Evolutionary conservation across 2,888 invertebrate genomes (phyloP), one percentile per base, ranked within the genome.

Genomic region (Melanargia galathea): DNA sequence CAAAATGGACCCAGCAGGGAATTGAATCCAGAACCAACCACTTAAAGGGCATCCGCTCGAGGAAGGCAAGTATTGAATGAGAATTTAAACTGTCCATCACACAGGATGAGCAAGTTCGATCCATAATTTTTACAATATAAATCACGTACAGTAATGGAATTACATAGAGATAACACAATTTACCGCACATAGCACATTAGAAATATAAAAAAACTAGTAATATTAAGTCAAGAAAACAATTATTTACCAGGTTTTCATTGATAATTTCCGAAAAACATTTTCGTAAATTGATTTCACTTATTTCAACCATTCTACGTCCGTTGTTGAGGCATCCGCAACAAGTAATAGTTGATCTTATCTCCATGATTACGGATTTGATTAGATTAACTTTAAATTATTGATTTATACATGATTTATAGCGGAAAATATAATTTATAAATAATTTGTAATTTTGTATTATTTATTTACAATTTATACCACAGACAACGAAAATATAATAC

Each of bases 281-380:
- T 56, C 76, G 78, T 49, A 75, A 73, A 54, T 63, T 71, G 55
- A 59, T 71, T 30, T 82, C 76, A 0, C 77, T 69, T 4, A 87
- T 55, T 11, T 67, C 51, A 16, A 71, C 63, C 77, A 87, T 80
- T 82, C 81, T 84, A 8, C 88, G 77, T 3, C 73, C 83, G 0
- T 67, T 65, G 64, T 77, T 76, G 0, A 90, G 73, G 60, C 89
- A 90, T 1, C 83, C 86, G 64, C 77, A 76, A 49, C 88, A 88
- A 48, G 61, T 55, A 13, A 55, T 56, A 45, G 52, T 13, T 18
- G 38, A n/a, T 10, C 56, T 24, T 24, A 20, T 24, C 24, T 65
- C 62, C 64, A 66, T 67, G 13, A 43, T 46, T 7, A 10, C 26
- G 40, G 26, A 24, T 18, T 60, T 38, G n/a, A n/a, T 4, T 38